Evolutionary conservation across 2,888 invertebrate genomes (phyloP).

Genomic region (Fragum whitleyi): DNA sequence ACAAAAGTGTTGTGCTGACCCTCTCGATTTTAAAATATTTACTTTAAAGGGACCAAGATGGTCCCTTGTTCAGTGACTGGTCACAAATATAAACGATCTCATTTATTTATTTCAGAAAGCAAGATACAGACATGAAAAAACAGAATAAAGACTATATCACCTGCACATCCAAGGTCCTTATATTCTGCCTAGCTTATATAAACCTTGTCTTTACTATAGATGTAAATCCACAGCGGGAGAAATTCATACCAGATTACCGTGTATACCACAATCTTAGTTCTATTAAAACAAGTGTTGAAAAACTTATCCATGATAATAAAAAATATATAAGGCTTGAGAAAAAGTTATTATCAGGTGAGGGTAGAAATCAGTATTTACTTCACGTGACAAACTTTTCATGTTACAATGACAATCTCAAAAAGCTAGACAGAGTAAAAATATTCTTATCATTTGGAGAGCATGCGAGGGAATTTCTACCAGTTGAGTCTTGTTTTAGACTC

Average conservation of each 20-base stretch:
- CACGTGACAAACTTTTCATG: slow-evolving; percentile 79
- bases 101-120: neutral
- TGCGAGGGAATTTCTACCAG: slow-evolving; percentile 83
- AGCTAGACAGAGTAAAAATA: slow-evolving; percentile 71
- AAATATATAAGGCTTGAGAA: slow-evolving; percentile 70
- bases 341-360: slow-evolving; percentile 71
- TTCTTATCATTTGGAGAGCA: slow-evolving; percentile 83
- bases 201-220: slow-evolving; percentile 57
- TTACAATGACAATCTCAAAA: slow-evolving; percentile 7
- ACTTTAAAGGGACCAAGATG: too few relatives aligned
- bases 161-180: neutral
- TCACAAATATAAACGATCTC: too few relatives aligned
- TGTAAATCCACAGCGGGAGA: slow-evolving; percentile 80
- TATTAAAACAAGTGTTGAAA: slow-evolving; percentile 63
- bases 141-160: neutral
- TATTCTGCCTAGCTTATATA: neutral
- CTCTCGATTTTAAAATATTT: too few relatives aligned
- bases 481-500: slow-evolving; percentile 80
- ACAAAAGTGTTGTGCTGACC: too few relatives aligned
- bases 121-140: neutral
- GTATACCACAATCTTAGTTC: slow-evolving; percentile 78
- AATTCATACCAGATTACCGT: slow-evolving; percentile 79
- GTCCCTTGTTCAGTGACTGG: too few relatives aligned
- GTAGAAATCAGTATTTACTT: slow-evolving; percentile 74
- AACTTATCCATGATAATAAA: slow-evolving; percentile 68